phyloP scores from a whole-genome alignment of 2,797 vertebrate genomes.

The Brotogeris chrysoptera region DNA sequence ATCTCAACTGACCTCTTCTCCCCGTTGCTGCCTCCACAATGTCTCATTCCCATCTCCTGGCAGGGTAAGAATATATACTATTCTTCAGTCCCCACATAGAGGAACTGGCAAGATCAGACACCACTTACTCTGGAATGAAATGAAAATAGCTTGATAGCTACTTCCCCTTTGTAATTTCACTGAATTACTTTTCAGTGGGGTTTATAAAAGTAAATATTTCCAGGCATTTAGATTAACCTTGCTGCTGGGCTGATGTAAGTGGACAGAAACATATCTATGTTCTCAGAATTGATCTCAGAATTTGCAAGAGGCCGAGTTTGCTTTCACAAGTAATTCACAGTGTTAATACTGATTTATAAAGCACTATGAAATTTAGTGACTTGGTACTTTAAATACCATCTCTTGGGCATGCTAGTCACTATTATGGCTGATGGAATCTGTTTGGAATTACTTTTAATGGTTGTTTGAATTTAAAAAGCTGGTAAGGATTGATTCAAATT shows the following conservation, averaged over 20 bases:
- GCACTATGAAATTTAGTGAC: neutral
- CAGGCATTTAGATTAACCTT: neutral
- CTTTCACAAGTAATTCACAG: neutral
- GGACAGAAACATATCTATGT: neutral
- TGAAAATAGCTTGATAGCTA: neutral
- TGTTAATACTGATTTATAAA: conserved; percentile 41
- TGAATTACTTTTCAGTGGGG: neutral
- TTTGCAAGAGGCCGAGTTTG: neutral
- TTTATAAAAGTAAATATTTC: conserved; percentile 6
- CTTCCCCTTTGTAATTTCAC: neutral
- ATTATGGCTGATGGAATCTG: conserved; percentile 37
- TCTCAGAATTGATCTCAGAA: neutral
- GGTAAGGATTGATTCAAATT: conserved; percentile 54
- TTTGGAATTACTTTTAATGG: conserved; percentile 57
- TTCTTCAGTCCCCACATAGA: neutral
- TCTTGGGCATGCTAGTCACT: neutral
- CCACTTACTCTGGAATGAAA: neutral
- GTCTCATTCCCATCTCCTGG: neutral
- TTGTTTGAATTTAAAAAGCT: conserved; percentile 54
- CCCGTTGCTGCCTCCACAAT: neutral
- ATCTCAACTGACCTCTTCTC: neutral
- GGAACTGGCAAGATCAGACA: neutral
- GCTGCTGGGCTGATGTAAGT: neutral
- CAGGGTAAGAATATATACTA: neutral
- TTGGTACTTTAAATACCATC: neutral